A percentile compares a stretch with the other conserved stretches of the same genome.
Evolutionary conservation across 1,140 invertebrate species (phyloP).

Genomic region (Carposina sasakii): DNA sequence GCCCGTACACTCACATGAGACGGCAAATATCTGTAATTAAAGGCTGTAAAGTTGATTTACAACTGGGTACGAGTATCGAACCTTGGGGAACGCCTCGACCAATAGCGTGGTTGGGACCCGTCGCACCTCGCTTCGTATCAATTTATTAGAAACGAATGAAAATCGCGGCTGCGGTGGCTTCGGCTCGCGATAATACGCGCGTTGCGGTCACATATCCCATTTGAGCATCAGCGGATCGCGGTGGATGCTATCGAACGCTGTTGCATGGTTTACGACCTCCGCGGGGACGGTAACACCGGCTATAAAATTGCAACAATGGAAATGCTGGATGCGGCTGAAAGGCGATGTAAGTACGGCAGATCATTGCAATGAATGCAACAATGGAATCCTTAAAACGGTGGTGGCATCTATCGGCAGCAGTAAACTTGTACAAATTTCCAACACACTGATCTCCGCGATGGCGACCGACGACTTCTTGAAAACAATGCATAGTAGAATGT

Average conservation of each 20-base stretch:
- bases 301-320: conserved; percentile 70
- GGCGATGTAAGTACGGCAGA: conserved; percentile 55
- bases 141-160: conserved; percentile 70
- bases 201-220: conserved; percentile 62
- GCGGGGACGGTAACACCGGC: conserved; percentile 62
- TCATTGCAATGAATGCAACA: conserved; percentile 67
- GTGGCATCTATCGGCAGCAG: conserved; percentile 58
- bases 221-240: conserved; percentile 39
- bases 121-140: conserved; percentile 53
- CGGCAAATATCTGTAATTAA: conserved; percentile 71
- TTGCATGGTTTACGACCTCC: conserved; percentile 58
- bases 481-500: too few relatives aligned
- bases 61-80: conserved; percentile 51
- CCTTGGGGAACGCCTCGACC: conserved; percentile 54
- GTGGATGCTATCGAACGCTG: conserved; percentile 56
- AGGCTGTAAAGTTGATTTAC: conserved; percentile 72
- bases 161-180: conserved; percentile 62
- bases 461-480: too few relatives aligned
- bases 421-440: conserved; percentile 42
- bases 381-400: conserved; percentile 61
- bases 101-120: conserved; percentile 41
- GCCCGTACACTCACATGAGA: conserved; percentile 63
- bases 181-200: conserved; percentile 51
- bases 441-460: too few relatives aligned
- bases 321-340: conserved; percentile 65